These are phyloP conservation scores for Mus minutoides DNA, from an alignment of 2,797 vertebrate genomes.

Conservation along the genomic window DNA sequence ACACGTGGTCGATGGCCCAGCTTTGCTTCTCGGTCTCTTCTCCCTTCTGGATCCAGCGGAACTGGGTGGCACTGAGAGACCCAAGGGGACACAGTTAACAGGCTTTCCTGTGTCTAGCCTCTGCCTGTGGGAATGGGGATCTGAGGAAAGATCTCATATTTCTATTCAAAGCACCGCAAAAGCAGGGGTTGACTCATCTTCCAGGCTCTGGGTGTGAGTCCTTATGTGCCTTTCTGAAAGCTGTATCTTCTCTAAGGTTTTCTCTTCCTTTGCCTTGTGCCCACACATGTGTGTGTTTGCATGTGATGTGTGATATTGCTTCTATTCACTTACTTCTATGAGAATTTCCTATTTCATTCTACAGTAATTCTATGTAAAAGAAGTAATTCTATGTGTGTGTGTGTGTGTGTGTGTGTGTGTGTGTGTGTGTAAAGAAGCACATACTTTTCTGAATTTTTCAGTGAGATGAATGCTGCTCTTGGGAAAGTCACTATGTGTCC, in stretches of 20 bases:
- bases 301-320: neutral
- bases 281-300: neutral
- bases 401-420: neutral
- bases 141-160: neutral
- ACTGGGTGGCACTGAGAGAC: constrained; percentile 94
- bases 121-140: neutral
- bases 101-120: neutral
- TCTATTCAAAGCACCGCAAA: neutral
- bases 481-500: neutral
- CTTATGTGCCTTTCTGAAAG: neutral
- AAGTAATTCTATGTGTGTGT: neutral
- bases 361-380: neutral
- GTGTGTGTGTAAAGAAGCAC: neutral
- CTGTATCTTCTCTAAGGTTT: neutral
- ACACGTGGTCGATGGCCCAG: constrained; percentile 98
- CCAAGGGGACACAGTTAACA: constrained; percentile 37
- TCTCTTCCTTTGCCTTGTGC: neutral
- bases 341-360: constrained; percentile 5
- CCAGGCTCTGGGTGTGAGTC: neutral
- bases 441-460: constrained; percentile 20
- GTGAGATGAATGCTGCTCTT: neutral
- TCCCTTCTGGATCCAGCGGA: constrained; percentile 98
- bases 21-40: constrained; percentile 94
- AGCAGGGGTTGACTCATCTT: neutral
- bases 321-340: neutral